Percentiles rank a stretch among this genome's conserved stretches.
These are phyloP conservation scores for Thymelicus sylvestris DNA, from an alignment of 2,888 invertebrate genomes.

Conservation along the genomic window DNA sequence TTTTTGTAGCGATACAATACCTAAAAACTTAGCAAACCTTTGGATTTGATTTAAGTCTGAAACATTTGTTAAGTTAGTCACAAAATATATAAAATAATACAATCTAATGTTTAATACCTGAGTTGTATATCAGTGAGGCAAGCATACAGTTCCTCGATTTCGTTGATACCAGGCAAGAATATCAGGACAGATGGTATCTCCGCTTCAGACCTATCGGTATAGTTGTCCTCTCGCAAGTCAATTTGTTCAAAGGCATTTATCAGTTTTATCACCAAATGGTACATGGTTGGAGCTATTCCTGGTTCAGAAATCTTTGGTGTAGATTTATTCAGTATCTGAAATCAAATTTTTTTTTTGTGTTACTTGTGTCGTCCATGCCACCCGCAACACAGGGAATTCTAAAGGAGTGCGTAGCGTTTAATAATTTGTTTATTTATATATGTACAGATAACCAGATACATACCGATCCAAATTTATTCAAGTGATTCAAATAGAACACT, in stretches of 20 bases:
- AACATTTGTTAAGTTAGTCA: too few relatives aligned
- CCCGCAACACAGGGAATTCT: too few relatives aligned
- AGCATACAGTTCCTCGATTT: slow-evolving; percentile 90
- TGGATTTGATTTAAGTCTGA: too few relatives aligned
- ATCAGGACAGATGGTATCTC: slow-evolving; percentile 89
- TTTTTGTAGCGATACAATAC: too few relatives aligned
- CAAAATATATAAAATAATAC: too few relatives aligned
- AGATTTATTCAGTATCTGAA: slow-evolving; percentile 51
- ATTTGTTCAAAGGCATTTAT: slow-evolving; percentile 87
- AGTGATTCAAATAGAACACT: slow-evolving; percentile 86
- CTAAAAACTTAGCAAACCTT: too few relatives aligned
- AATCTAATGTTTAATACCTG: slow-evolving; percentile 51
- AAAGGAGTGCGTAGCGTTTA: too few relatives aligned
- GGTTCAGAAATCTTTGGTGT: slow-evolving; percentile 79
- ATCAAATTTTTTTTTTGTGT: neutral
- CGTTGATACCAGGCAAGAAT: slow-evolving; percentile 94
- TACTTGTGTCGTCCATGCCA: neutral
- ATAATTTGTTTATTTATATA: neutral
- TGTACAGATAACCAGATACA: slow-evolving; percentile 50
- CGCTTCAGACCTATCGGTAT: slow-evolving; percentile 52
- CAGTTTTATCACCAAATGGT: slow-evolving; percentile 85
- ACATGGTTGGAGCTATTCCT: slow-evolving; percentile 84
- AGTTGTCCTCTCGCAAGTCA: slow-evolving; percentile 78
- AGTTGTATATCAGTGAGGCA: slow-evolving; percentile 58
- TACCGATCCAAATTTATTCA: slow-evolving; percentile 76